Conservation (phyloP, 2,113 vertebrate genomes). For the Cyprinodon variegatus region DNA sequence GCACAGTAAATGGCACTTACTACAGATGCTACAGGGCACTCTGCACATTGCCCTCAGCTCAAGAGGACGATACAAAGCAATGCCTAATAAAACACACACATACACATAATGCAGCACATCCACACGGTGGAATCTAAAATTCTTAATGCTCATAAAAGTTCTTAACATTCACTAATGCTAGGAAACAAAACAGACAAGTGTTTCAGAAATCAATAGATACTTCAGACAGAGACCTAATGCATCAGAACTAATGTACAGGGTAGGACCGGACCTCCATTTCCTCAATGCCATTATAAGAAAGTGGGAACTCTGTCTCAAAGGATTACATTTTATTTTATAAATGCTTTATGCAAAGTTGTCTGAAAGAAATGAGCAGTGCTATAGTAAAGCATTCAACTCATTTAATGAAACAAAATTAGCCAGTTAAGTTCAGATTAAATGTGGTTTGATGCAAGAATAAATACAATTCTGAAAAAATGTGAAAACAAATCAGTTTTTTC, state of each 20-base stretch:
- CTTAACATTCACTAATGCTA: background rate
- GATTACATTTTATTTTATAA: constrained; percentile 13
- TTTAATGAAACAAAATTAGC: background rate
- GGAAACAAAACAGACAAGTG: background rate
- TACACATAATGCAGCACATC: constrained; percentile 27
- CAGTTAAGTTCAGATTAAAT: background rate
- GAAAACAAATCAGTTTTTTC: background rate
- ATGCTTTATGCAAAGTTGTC: constrained; percentile 42
- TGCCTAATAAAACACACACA: constrained; percentile 70
- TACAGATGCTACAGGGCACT: constrained; percentile 84
- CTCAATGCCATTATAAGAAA: constrained; percentile 29
- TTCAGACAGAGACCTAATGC: constrained; percentile 8
- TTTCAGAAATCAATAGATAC: constrained; percentile 1
- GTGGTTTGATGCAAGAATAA: too few relatives aligned
- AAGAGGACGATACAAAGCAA: constrained; percentile 70
- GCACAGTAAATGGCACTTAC: constrained; percentile 77
- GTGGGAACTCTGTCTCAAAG: constrained; percentile 11
- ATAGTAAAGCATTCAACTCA: background rate
- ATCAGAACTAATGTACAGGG: constrained; percentile 9
- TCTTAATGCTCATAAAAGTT: background rate
- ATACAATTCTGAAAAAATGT: background rate
- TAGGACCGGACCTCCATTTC: constrained; percentile 12
- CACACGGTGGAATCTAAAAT: background rate
- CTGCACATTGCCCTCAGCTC: constrained; percentile 77
- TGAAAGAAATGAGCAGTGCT: background rate